These are phyloP conservation scores for Saxidomus purpurata DNA, from an alignment of 1,140 invertebrate species.

Conservation along the genomic window DNA sequence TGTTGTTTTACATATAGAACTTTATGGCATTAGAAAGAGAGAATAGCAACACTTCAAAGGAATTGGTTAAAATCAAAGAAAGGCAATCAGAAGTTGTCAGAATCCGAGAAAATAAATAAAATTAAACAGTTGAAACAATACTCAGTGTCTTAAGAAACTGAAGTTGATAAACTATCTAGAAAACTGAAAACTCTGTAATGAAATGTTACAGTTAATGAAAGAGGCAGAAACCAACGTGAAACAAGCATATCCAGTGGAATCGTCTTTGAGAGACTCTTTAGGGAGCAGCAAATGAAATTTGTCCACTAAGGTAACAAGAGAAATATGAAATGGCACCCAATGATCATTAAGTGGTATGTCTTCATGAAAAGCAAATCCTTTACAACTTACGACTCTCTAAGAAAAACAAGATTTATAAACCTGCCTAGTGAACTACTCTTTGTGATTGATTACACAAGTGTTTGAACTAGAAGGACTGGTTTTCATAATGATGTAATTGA, in stretches of 20 bases:
- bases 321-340: constrained; percentile 55
- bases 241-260: constrained; percentile 25
- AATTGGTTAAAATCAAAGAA: too few relatives aligned
- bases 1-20: too few relatives aligned
- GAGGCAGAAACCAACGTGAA: not conserved
- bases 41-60: not conserved
- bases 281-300: constrained; percentile 32
- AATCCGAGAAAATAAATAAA: not conserved
- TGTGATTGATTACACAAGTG: constrained; percentile 54
- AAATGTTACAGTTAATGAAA: not conserved
- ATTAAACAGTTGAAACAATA: not conserved
- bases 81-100: too few relatives aligned
- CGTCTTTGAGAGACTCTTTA: constrained; percentile 33
- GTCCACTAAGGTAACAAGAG: not conserved
- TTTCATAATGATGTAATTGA: constrained; percentile 29
- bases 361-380: constrained; percentile 13
- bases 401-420: constrained; percentile 45
- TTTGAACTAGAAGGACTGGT: not conserved
- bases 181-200: not conserved
- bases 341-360: constrained; percentile 59
- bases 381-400: constrained; percentile 35
- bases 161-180: not conserved
- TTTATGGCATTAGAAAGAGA: not conserved
- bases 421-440: constrained; percentile 51
- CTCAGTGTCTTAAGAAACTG: not conserved